Conservation (phyloP, 1,140 invertebrate species). For the Cydia pomonella region DNA sequence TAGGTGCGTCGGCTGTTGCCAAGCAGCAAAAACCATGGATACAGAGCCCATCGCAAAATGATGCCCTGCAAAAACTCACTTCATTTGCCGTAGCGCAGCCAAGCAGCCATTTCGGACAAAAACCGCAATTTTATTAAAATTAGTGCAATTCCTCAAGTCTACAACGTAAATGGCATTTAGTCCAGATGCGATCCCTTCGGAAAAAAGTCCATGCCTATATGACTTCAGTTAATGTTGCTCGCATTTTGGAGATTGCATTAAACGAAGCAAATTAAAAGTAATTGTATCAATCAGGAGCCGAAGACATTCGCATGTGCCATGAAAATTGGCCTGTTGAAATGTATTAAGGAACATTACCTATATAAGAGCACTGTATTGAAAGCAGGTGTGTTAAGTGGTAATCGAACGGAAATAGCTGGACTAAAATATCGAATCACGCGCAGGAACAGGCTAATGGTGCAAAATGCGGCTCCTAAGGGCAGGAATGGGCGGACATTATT, state of each 20-base stretch:
- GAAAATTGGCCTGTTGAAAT: constrained; percentile 10
- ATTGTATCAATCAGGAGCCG: constrained; percentile 23
- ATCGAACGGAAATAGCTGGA: constrained; percentile 27
- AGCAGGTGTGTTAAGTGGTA: constrained; percentile 18
- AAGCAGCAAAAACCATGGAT: constrained; percentile 19
- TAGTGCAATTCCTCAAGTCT: background rate
- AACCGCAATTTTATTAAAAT: constrained; percentile 17
- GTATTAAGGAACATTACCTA: background rate
- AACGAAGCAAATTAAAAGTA: constrained; percentile 9
- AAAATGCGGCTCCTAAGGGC: constrained; percentile 45
- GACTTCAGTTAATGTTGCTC: constrained; percentile 3
- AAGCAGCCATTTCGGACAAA: constrained; percentile 12
- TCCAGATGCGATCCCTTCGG: background rate
- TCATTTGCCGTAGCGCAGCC: constrained; percentile 12
- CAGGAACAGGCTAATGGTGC: constrained; percentile 49
- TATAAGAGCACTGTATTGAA: background rate
- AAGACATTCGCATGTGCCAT: background rate
- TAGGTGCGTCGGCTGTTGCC: constrained; percentile 36
- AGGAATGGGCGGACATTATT: constrained; percentile 48
- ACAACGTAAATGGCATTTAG: background rate
- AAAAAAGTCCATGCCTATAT: background rate
- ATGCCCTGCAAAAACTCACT: constrained; percentile 16
- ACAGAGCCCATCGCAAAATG: constrained; percentile 11
- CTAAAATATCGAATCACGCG: constrained; percentile 42
- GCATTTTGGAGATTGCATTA: background rate